phyloP scores from a whole-genome alignment of 2,797 vertebrate genomes.

The Hypotaenidia philippensis region DNA sequence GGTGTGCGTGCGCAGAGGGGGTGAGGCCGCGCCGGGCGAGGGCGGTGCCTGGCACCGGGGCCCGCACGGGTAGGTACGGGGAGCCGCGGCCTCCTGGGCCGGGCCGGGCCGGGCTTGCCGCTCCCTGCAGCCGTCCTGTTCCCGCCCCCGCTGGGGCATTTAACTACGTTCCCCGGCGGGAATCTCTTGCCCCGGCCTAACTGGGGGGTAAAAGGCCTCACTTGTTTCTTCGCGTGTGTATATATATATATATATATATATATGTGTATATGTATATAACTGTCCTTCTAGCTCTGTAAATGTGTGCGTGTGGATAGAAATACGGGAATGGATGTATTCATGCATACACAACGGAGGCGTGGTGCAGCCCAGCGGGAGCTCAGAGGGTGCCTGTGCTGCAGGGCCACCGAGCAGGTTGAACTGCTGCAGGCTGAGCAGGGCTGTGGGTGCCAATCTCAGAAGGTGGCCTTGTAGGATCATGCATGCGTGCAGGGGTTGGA shows the following conservation, averaged over 20 bases:
- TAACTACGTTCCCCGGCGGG: fast-evolving
- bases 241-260: fast-evolving
- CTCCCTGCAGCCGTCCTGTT: fast-evolving
- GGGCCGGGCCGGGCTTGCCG: neutral
- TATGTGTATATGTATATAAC: fast-evolving
- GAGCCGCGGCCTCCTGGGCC: neutral
- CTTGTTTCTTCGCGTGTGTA: neutral
- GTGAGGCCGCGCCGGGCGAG: neutral
- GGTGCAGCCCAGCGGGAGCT: neutral
- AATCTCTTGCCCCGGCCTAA: fast-evolving
- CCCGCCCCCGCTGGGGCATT: neutral
- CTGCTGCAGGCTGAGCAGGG: neutral
- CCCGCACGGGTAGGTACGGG: neutral
- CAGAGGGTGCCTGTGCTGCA: too few relatives aligned
- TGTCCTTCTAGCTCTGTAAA: too few relatives aligned
- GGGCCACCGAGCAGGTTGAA: too few relatives aligned
- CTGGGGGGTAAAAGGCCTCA: fast-evolving
- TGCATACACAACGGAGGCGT: fast-evolving
- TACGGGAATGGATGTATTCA: fast-evolving
- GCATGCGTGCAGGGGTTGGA: fast-evolving
- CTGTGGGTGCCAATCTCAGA: neutral
- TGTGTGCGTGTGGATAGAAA: fast-evolving
- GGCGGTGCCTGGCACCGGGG: neutral
- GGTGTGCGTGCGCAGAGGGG: neutral
- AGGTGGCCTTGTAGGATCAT: fast-evolving